These are phyloP conservation scores for Parnassius mnemosyne DNA, from an alignment of 2,888 invertebrate genomes.

Conservation along the genomic window DNA sequence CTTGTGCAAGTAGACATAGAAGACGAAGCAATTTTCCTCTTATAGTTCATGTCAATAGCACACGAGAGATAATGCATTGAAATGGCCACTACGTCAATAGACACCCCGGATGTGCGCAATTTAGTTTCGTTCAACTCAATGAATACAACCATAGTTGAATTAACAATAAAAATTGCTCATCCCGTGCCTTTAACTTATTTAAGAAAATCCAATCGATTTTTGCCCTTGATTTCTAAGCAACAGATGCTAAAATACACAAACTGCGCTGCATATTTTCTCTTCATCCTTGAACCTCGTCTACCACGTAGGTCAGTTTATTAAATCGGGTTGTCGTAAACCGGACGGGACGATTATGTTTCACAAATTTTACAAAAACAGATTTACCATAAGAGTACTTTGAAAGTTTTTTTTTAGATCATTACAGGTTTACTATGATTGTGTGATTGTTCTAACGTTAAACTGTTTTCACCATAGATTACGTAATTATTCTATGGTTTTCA, in stretches of 20 bases:
- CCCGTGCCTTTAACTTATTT: constrained; percentile 48
- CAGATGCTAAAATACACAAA: constrained; percentile 32
- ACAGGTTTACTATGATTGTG: neutral
- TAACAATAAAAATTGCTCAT: constrained; percentile 78
- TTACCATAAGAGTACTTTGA: constrained; percentile 8
- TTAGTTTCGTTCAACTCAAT: constrained; percentile 73
- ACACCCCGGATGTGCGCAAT: constrained; percentile 78
- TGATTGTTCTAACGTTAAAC: no score
- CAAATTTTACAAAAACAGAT: constrained; percentile 63
- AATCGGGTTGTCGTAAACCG: constrained; percentile 65
- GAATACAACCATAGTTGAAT: constrained; percentile 68
- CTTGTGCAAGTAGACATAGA: constrained; percentile 42
- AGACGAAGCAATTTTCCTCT: constrained; percentile 63
- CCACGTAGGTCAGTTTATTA: constrained; percentile 75
- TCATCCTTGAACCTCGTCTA: constrained; percentile 51
- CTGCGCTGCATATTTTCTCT: constrained; percentile 37
- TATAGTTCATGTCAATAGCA: constrained; percentile 51
- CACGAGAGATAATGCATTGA: constrained; percentile 48
- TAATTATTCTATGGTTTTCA: no score
- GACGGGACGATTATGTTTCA: constrained; percentile 70
- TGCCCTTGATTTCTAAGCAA: neutral
- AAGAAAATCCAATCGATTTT: constrained; percentile 24
- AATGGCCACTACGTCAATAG: constrained; percentile 62
- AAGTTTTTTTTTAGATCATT: constrained; percentile 1
- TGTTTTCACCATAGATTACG: no score